Evolutionary conservation across 2,888 invertebrate species (phyloP).

Genomic region (Agrotis exclamationis): DNA sequence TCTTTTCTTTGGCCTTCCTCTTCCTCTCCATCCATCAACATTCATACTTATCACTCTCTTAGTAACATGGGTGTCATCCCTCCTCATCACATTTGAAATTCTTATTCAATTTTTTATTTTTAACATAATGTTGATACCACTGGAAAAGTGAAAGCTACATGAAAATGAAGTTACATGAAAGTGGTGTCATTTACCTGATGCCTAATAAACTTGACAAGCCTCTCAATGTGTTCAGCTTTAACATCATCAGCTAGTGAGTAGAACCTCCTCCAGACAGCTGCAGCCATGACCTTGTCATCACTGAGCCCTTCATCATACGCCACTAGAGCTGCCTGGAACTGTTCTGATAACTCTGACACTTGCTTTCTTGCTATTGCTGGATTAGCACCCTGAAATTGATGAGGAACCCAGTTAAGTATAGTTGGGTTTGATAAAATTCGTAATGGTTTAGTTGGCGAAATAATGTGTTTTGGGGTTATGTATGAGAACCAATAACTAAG

Average conservation of each 20-base stretch:
- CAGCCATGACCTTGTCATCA: conserved; percentile 95
- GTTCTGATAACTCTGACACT: conserved; percentile 93
- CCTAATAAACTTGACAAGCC: conserved; percentile 94
- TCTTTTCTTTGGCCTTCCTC: no score
- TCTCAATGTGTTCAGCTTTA: conserved; percentile 93
- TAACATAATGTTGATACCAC: no score
- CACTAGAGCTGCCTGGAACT: conserved; percentile 96
- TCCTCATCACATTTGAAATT: no score
- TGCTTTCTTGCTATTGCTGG: conserved; percentile 92
- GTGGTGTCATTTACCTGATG: conserved; percentile 94
- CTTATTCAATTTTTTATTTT: no score
- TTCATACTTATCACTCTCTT: no score
- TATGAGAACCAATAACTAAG: not conserved
- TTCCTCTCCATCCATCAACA: no score
- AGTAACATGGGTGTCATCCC: no score
- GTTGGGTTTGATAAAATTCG: not conserved
- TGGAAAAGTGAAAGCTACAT: no score
- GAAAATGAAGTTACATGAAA: no score
- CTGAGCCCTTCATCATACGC: conserved; percentile 97
- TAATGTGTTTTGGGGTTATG: not conserved
- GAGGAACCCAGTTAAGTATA: no score
- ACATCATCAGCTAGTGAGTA: conserved; percentile 92
- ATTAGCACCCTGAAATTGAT: conserved; percentile 91
- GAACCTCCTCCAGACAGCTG: conserved; percentile 96
- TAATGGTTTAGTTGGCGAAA: no score